These are phyloP conservation scores for Brachionus asplanchnoidis DNA, from an alignment of 1,140 invertebrate genomes.

Conservation along the genomic window DNA sequence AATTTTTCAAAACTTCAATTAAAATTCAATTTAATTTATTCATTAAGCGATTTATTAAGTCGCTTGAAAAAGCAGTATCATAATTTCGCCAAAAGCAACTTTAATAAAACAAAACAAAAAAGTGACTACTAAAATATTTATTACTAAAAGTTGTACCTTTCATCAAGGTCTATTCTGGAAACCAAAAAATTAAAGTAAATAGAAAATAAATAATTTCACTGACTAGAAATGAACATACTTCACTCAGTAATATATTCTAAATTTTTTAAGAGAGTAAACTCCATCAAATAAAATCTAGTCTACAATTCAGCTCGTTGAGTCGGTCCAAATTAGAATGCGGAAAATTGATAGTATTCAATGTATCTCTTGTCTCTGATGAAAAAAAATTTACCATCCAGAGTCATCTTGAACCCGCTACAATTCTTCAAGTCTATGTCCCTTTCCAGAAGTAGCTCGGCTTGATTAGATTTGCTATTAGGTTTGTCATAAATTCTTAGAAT, in stretches of 20 bases:
- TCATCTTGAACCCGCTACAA: conserved; percentile 8
- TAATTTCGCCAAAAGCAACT: neutral
- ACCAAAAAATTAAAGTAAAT: neutral
- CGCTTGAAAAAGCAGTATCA: neutral
- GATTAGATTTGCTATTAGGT: neutral
- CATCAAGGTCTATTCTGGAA: neutral
- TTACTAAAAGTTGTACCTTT: neutral
- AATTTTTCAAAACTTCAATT: too few species aligned
- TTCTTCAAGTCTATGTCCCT: neutral
- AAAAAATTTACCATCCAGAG: conserved; percentile 10
- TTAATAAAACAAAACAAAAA: neutral
- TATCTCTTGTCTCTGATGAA: neutral
- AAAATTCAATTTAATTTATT: too few species aligned
- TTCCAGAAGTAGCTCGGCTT: conserved; percentile 7
- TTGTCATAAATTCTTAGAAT: conserved; percentile 16
- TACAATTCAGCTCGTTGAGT: neutral
- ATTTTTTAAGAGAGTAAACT: neutral
- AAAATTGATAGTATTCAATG: conserved; percentile 13
- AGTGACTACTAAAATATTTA: neutral
- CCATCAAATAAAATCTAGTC: neutral
- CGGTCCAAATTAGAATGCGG: neutral
- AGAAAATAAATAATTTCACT: neutral
- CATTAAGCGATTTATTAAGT: too few species aligned
- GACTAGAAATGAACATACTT: neutral
- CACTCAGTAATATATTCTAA: neutral